Evolutionary conservation across 2,888 invertebrate genomes (phyloP), one percentile per base, ranked within the genome.

Genomic region (Pyrgus malvae): DNA sequence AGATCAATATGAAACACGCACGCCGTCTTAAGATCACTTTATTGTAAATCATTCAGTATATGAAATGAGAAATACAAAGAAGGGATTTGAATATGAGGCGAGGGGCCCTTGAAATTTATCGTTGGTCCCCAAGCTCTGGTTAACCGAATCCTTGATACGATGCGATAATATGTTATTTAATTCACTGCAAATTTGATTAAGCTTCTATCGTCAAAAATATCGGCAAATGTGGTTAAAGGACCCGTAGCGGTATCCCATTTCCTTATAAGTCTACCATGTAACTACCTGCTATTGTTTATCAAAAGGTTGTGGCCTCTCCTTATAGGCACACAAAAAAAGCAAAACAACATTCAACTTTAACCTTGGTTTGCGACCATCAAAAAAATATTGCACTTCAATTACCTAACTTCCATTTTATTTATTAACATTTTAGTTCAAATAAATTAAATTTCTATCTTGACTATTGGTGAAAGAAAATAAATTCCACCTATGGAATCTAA

Each of bases 41-140:
- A 78, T 81, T 79, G 76, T 83, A 79, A 83, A 80, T 82, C 80
- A 81, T 69, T 70, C 68, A 78, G 76, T 82, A 74, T 82, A 84
- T 84, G 80, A 82, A 83, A 84, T 81, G 68, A 68, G 68, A 79
- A 82, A 88, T 83, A 88, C 86, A 89, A 87, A 84, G 82, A 81
- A 81, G 83, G 83, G 83, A 88, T 89, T 88, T 87, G 85, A 86
- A 86, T 84, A 79, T 79, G 80, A 80, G 79, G 72, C 74, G 80
- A 79, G 85, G 81, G 83, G 72, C 74, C 80, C 83, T 85, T 87
- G 86, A 86, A 90, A 90, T 88, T 88, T 89, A 88, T 89, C 89
- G 85, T 68, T 69, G 76, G 76, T 81, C 86, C 87, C 87, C 83
- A 78, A 78, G 70, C 76, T 78, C 79, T 82, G 84, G 83, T 87